Evolutionary conservation across 2,797 vertebrate species (phyloP), one percentile per base, ranked within the genome.

Genomic region (Nannoperca obscura): DNA sequence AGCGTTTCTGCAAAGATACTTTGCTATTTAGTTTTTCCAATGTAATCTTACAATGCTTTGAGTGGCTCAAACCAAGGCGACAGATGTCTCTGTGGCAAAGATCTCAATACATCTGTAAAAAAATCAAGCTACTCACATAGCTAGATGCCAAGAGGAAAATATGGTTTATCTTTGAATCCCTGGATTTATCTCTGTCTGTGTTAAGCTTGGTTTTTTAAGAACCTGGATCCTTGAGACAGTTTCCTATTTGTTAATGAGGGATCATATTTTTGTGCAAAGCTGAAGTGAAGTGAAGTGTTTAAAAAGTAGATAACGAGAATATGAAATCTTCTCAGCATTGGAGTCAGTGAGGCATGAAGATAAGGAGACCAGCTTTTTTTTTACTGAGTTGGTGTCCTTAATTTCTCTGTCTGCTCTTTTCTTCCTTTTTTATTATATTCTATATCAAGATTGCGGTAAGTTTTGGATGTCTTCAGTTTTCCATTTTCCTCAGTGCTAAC

Each of bases 381-480:
- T 77, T 34, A 64, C n/a, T 78, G 38, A 78, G 61, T 84, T 61
- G 32, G 71, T 92, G 91, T 95, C 81, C 86, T 96, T 97, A 97
- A 97, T 96, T 86, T 93, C 88, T 92, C 90, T 95, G 87, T 97
- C 93, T 97, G 92, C 94, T 98, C 94, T 97, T 96, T 96, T 95
- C 94, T 96, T 95, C 93, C 78, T 86, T 93, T 88, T 40, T 46
- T 90, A 76, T 83, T 76, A 71, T 79, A 90, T 86, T 91, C 72
- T 90, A 92, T 93, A 94, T 96, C 95, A 97, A 99, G 98, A 97
- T 97, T 89, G 97, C 96, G 98, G 98, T 99, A 98, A 99, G 98
- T 99, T 92, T 70, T 74, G 38, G 77, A 46, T 77, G 83, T 84
- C 76, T 78, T 90, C 81, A 78, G 46, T 71, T 85, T 82, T 71